Conservation (phyloP, 2,888 invertebrate genomes). For the Cheilosia urbana region DNA sequence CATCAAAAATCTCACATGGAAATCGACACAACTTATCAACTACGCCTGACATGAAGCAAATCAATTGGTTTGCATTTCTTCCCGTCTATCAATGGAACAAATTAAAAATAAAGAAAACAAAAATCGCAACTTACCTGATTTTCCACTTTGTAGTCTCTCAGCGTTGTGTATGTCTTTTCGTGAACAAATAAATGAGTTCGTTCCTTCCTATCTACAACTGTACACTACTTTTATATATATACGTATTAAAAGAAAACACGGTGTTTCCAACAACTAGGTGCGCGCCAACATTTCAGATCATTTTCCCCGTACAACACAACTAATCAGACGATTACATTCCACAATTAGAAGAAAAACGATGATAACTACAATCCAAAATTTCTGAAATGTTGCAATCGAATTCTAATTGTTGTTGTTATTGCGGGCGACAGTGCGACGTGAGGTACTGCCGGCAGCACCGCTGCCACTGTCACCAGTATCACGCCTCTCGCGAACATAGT, state of each 20-base stretch:
- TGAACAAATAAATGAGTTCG: conserved; percentile 46
- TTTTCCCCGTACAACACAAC: conserved; percentile 71
- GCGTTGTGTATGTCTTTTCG: conserved; percentile 31
- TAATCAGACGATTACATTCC: conserved; percentile 69
- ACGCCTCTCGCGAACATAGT: conserved; percentile 78
- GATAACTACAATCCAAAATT: conserved; percentile 71
- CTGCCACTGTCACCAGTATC: conserved; percentile 79
- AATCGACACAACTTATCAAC: too few relatives aligned
- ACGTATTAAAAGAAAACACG: conserved; percentile 6
- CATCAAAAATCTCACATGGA: too few relatives aligned
- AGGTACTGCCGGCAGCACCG: conserved; percentile 77
- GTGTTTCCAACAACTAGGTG: conserved; percentile 61
- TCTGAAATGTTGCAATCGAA: conserved; percentile 74
- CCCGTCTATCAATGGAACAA: conserved; percentile 35
- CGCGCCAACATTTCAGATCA: conserved; percentile 74
- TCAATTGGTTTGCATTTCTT: neutral
- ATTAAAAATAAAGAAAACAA: conserved; percentile 28
- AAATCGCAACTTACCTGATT: conserved; percentile 59
- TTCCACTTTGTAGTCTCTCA: conserved; percentile 53
- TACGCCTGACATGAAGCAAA: neutral
- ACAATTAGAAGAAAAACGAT: conserved; percentile 70
- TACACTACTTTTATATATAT: conserved; percentile 52
- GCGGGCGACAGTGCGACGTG: conserved; percentile 81
- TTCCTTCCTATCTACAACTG: conserved; percentile 43
- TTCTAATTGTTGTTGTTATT: conserved; percentile 78